Conservation (phyloP, 92 coral and sea anemone genomes). For the Zoanthus sociatus region DNA sequence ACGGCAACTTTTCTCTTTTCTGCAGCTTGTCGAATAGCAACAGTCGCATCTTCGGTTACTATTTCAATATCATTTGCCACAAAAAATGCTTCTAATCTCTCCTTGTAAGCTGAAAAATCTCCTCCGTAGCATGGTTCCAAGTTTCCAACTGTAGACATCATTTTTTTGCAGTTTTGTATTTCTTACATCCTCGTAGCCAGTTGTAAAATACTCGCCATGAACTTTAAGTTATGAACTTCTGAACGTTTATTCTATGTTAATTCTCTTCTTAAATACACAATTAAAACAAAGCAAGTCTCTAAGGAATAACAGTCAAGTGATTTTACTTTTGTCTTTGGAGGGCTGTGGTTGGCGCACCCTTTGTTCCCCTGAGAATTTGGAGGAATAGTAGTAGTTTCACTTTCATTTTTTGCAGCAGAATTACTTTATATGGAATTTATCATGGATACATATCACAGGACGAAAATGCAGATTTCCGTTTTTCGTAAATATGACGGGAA, state of each 20-base stretch:
- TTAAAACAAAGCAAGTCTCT: background rate
- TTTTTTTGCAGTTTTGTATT: background rate
- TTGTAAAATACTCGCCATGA: constrained; percentile 4
- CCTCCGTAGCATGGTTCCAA: constrained; percentile 18
- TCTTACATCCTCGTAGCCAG: constrained; percentile 18
- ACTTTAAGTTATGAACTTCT: background rate
- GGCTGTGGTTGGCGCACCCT: no score
- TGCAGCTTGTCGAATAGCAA: constrained; percentile 3
- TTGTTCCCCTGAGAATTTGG: no score
- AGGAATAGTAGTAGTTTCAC: no score
- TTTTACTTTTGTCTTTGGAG: background rate
- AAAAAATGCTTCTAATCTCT: constrained; percentile 13
- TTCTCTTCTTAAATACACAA: background rate
- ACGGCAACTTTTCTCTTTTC: constrained; percentile 43
- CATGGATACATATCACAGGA: background rate
- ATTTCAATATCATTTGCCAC: constrained; percentile 10
- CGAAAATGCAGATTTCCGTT: constrained; percentile 2
- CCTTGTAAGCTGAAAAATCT: constrained; percentile 26
- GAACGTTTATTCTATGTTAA: background rate
- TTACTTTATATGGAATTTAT: no score
- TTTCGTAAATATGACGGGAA: constrained; percentile 7
- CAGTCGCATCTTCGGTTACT: constrained; percentile 17
- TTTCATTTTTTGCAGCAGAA: no score
- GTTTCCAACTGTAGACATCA: constrained; percentile 5
- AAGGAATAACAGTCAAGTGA: background rate